Evolutionary conservation across 1,140 invertebrate genomes (phyloP).

Genomic region (Drosophila lacteicornis): DNA sequence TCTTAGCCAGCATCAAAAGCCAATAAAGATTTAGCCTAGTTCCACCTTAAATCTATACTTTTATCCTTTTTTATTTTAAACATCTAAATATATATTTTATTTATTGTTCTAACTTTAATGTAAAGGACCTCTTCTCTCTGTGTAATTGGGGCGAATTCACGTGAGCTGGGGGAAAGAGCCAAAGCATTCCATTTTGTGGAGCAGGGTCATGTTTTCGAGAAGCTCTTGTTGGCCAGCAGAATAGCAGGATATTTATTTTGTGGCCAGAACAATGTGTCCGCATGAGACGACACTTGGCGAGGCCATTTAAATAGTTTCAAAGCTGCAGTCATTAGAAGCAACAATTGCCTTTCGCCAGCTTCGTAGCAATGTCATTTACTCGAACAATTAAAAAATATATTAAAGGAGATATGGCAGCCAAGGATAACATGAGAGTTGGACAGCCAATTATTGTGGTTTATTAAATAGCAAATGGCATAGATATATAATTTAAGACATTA

Average conservation of each 20-base stretch:
- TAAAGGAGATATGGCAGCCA: neutral
- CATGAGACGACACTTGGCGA: conserved; percentile 11
- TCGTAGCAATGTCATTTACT: conserved; percentile 1
- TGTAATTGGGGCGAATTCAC: neutral
- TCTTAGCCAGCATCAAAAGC: too few species aligned
- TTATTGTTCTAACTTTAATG: too few species aligned
- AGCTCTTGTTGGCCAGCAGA: conserved; percentile 50
- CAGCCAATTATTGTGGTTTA: neutral
- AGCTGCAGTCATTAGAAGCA: conserved; percentile 52
- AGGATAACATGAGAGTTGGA: neutral
- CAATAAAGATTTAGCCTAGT: too few species aligned
- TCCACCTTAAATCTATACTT: too few species aligned
- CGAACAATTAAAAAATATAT: conserved; percentile 24
- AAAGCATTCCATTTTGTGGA: conserved; percentile 24
- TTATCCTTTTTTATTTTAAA: too few species aligned
- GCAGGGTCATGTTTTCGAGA: conserved; percentile 38
- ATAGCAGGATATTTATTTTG: conserved; percentile 50
- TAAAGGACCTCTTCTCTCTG: neutral
- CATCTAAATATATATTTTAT: too few species aligned
- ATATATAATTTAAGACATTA: too few species aligned
- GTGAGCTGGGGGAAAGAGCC: neutral
- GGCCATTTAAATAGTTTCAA: conserved; percentile 55
- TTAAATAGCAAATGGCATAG: neutral
- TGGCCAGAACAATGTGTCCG: conserved; percentile 43
- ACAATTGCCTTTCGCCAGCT: conserved; percentile 35